Evolutionary conservation across 2,113 vertebrate genomes (phyloP).

Genomic region (Phrynosoma blainvillii): DNA sequence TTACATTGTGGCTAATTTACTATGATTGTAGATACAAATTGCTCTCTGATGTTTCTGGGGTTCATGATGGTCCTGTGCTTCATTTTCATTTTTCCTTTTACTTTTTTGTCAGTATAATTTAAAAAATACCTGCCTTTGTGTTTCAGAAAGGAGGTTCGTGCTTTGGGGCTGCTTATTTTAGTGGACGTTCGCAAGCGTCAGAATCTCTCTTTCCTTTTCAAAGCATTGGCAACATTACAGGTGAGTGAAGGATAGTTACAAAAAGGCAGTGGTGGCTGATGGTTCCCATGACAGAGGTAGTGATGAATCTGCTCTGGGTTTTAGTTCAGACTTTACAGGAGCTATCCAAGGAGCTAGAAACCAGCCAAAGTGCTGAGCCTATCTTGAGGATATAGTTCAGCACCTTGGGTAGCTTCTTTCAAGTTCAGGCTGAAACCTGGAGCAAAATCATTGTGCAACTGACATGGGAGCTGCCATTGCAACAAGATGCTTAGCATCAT

Average conservation of each 20-base stretch:
- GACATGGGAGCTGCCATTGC: too few relatives aligned
- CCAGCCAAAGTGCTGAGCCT: too few relatives aligned
- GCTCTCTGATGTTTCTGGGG: neutral
- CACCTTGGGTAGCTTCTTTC: too few relatives aligned
- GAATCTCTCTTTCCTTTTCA: constrained; percentile 71
- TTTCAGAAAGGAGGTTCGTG: constrained; percentile 78
- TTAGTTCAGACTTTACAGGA: too few relatives aligned
- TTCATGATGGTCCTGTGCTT: too few relatives aligned
- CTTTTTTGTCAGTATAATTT: neutral
- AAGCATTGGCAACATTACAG: constrained; percentile 82
- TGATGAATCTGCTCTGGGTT: too few relatives aligned
- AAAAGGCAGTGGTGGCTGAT: too few relatives aligned
- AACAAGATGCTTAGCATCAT: neutral
- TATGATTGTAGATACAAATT: neutral
- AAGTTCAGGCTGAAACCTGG: too few relatives aligned
- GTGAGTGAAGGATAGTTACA: constrained; percentile 64
- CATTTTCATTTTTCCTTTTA: neutral
- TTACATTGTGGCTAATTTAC: neutral
- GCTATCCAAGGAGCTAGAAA: too few relatives aligned
- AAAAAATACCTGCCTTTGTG: neutral
- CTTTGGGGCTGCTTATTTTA: constrained; percentile 80
- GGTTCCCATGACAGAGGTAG: too few relatives aligned
- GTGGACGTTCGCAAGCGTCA: constrained; percentile 80
- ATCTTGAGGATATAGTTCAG: too few relatives aligned
- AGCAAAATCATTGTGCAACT: too few relatives aligned